phyloP scores from a whole-genome alignment of 2,888 invertebrate genomes.

The Drosophila antonietae region DNA sequence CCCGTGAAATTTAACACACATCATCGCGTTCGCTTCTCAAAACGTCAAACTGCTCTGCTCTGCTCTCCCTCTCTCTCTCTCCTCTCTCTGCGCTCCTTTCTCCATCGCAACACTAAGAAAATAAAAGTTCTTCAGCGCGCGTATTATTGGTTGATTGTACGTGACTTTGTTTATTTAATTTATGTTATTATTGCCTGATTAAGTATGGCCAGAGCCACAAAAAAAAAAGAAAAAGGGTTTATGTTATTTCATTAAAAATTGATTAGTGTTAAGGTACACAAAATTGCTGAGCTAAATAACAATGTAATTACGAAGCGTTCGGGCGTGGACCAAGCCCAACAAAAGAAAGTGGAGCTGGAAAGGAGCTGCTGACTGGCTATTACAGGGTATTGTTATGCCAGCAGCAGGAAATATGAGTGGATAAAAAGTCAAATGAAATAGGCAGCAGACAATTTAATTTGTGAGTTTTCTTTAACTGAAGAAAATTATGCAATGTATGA shows the following conservation, averaged over 20 bases:
- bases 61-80: conserved; percentile 3
- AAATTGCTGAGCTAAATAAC: conserved; percentile 50
- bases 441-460: conserved; percentile 7
- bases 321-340: conserved; percentile 6
- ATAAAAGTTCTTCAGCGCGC: conserved; percentile 49
- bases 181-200: conserved; percentile 79
- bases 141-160: conserved; percentile 47
- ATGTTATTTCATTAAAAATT: conserved; percentile 70
- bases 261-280: conserved; percentile 60
- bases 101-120: conserved; percentile 40
- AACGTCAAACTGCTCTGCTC: conserved; percentile 3
- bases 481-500: not conserved
- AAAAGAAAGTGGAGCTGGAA: not conserved
- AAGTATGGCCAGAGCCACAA: conserved; percentile 51
- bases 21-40: conserved; percentile 52
- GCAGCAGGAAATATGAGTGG: conserved; percentile 15
- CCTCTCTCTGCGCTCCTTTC: conserved; percentile 8
- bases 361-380: conserved; percentile 15
- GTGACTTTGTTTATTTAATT: conserved; percentile 75
- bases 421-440: not conserved
- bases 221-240: conserved; percentile 39
- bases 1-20: conserved; percentile 79
- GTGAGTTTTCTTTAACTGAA: not conserved
- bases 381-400: conserved; percentile 12
- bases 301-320: conserved; percentile 45